Evolutionary conservation across 1,140 invertebrate genomes (phyloP).

Genomic region (Phortica variegata): DNA sequence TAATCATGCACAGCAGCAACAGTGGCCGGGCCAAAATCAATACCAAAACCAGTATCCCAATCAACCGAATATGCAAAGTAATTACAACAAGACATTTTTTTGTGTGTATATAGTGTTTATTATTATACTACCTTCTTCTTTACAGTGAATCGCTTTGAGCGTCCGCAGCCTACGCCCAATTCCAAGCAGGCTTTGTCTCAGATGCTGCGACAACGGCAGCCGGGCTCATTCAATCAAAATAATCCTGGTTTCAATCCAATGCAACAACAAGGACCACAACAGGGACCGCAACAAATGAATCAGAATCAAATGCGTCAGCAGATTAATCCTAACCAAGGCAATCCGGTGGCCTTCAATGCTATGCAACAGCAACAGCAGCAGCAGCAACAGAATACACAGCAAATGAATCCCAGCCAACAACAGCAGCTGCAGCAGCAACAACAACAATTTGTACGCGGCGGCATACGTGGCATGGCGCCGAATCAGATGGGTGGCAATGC

Average conservation of each 20-base stretch:
- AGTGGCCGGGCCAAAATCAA: slow-evolving; percentile 26
- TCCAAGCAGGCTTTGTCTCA: slow-evolving; percentile 85
- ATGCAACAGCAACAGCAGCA: slow-evolving; percentile 50
- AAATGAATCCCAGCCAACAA: slow-evolving; percentile 43
- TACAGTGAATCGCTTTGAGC: slow-evolving; percentile 67
- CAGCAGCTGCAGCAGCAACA: slow-evolving; percentile 39
- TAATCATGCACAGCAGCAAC: slow-evolving; percentile 40
- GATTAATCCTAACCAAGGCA: slow-evolving; percentile 43
- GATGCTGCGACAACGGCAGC: slow-evolving; percentile 71
- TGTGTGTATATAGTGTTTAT: too few species aligned
- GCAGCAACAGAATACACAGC: slow-evolving; percentile 41
- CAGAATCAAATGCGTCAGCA: slow-evolving; percentile 57
- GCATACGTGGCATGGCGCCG: slow-evolving; percentile 58
- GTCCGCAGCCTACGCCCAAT: slow-evolving; percentile 66
- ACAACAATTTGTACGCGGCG: slow-evolving; percentile 42
- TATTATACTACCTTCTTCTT: too few species aligned
- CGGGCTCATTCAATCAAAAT: slow-evolving; percentile 61
- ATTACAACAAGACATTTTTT: slow-evolving; percentile 3
- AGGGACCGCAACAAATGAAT: slow-evolving; percentile 43
- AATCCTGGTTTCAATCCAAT: slow-evolving; percentile 58
- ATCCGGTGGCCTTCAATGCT: slow-evolving; percentile 51
- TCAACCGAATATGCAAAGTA: slow-evolving; percentile 45
- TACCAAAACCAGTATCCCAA: slow-evolving; percentile 48
- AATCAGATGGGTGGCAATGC: slow-evolving; percentile 49
- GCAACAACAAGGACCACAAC: slow-evolving; percentile 58